phyloP scores from a whole-genome alignment of 2,113 vertebrate genomes.

The Periophthalmus modestus region DNA sequence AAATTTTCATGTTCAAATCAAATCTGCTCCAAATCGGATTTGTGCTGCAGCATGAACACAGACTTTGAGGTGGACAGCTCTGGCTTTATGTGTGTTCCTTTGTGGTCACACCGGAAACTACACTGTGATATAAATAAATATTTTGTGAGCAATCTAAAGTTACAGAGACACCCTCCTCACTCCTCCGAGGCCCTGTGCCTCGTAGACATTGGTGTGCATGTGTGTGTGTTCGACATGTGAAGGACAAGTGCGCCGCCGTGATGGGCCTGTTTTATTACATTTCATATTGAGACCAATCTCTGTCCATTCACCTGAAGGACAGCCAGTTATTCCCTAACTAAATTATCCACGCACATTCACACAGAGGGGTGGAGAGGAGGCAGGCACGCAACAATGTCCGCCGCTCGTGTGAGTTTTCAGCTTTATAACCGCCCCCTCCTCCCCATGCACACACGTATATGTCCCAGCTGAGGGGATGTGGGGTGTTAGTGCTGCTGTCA shows the following conservation, averaged over 20 bases:
- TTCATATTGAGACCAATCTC: constrained; percentile 79
- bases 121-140: constrained; percentile 14
- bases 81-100: background rate
- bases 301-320: constrained; percentile 77
- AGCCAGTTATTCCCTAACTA: constrained; percentile 75
- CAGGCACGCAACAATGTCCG: constrained; percentile 40
- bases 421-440: background rate
- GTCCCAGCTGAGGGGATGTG: constrained; percentile 24
- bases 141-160: background rate
- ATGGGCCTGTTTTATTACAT: constrained; percentile 77
- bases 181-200: background rate
- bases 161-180: constrained; percentile 10
- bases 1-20: constrained; percentile 9
- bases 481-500: constrained; percentile 48
- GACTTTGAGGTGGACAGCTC: background rate
- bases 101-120: background rate
- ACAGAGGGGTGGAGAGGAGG: constrained; percentile 19
- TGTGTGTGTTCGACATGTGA: constrained; percentile 55
- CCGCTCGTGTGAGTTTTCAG: constrained; percentile 1
- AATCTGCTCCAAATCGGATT: background rate
- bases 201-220: background rate
- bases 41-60: background rate
- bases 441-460: constrained; percentile 19
- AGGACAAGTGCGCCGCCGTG: constrained; percentile 71
- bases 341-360: constrained; percentile 62